Base-by-base conservation (phyloP, 2,113 vertebrate species). In the Triplophysa siluroides region DNA sequence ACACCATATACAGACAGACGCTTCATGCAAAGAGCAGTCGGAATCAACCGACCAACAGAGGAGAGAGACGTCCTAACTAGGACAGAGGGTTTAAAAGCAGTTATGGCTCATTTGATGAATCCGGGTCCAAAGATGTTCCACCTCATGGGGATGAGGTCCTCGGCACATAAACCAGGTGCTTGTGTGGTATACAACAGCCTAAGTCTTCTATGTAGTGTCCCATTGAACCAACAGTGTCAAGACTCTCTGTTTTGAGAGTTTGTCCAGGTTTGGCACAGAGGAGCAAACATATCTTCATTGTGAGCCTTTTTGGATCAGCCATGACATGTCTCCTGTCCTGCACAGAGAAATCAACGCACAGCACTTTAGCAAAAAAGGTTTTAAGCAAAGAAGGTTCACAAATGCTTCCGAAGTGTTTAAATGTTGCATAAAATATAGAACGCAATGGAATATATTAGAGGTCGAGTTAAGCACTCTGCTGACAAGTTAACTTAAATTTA, bases 321-420 rank as follows among this genome's bases (percentile, higher is more conserved):
- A 94, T 21, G 92, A 93, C 83, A 94, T 94, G 79, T 94, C 93
- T 85, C 93, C 93, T 56, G 93, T 93, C 90, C 93, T 93, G 84
- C 38, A 85, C 79, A 12, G 69, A 23, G 16, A 74, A 50, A 24
- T 24, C 47, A 62, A 52, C 60, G 60, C 9, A 38, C 13, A 8
- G 65, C 0, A 26, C 21, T n/a, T 14, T 16, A 43, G 14, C 8
- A 56, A n/a, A 19, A 0, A 56, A 1, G n/a, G 7, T 56, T 56
- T 56, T n/a, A 1, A 52, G 2, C 2, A 4, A 52, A 52, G 50
- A 52, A 16, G 50, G 50, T 14, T 52, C 4, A 18, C 29, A 18
- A 16, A 52, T 14, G 50, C 50, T 52, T 52, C 41, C 41, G 43
- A 45, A 45, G 43, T 0, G 43, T 45, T 11, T 12, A 6, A 38